A percentile compares a stretch with the other conserved stretches of the same genome.
Evolutionary conservation across 2,113 vertebrate genomes (phyloP).

Genomic region (Hymenochirus boettgeri): DNA sequence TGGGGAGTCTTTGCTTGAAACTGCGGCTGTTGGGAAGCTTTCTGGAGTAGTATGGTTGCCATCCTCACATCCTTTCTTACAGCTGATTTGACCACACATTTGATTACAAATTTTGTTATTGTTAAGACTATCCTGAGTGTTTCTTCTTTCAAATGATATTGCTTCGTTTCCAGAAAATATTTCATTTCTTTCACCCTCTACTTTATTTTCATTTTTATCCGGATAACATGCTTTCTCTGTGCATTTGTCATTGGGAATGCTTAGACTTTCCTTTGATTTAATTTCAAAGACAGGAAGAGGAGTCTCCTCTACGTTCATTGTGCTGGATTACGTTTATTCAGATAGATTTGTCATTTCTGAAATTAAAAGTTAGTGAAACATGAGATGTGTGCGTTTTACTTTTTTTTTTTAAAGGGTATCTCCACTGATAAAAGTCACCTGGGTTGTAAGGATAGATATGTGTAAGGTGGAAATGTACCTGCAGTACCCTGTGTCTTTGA

Average conservation of each 20-base stretch:
- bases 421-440: too few relatives aligned
- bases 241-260: constrained; percentile 45
- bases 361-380: too few relatives aligned
- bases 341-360: constrained; percentile 56
- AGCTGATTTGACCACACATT: constrained; percentile 42
- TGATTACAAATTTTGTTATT: constrained; percentile 62
- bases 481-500: too few relatives aligned
- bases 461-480: too few relatives aligned
- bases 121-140: constrained; percentile 70
- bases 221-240: constrained; percentile 48
- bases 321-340: constrained; percentile 53
- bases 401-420: too few relatives aligned
- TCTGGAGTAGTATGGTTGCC: constrained; percentile 41
- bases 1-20: constrained; percentile 45
- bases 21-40: constrained; percentile 40
- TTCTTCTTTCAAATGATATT: constrained; percentile 48
- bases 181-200: constrained; percentile 46
- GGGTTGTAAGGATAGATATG: too few relatives aligned
- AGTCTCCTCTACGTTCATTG: constrained; percentile 68
- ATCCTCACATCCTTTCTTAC: constrained; percentile 44
- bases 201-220: constrained; percentile 71
- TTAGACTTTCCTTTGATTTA: constrained; percentile 53
- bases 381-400: too few relatives aligned
- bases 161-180: constrained; percentile 44
- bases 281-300: constrained; percentile 51